Evolutionary conservation across 2,888 invertebrate species (phyloP).

Genomic region (Thera obeliscata): DNA sequence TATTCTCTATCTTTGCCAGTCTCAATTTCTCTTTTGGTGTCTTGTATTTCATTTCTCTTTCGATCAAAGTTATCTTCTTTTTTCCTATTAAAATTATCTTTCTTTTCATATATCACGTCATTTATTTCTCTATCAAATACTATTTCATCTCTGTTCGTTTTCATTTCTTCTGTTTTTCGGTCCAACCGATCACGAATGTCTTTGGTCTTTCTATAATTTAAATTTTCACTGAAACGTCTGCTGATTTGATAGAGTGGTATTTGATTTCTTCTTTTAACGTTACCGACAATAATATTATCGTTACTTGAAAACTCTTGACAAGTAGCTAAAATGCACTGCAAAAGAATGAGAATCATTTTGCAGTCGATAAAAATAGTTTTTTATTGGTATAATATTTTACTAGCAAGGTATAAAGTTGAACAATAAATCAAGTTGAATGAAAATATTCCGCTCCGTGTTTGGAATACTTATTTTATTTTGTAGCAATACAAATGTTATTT

Average conservation of each 20-base stretch:
- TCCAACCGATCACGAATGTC: constrained; percentile 28
- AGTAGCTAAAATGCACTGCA: constrained; percentile 27
- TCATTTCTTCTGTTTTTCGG: constrained; percentile 1
- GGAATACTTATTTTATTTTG: too few relatives aligned
- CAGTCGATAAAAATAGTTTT: neutral
- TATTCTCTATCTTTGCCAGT: neutral
- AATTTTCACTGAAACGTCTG: constrained; percentile 23
- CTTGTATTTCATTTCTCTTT: neutral
- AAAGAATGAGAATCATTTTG: constrained; percentile 26
- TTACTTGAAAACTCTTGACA: constrained; percentile 28
- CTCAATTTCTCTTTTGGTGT: neutral
- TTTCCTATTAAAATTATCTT: neutral
- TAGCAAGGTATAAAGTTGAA: neutral
- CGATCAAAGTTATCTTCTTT: neutral
- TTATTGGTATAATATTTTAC: constrained; percentile 1
- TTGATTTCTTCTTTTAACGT: constrained; percentile 34
- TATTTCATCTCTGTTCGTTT: neutral
- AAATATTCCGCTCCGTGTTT: too few relatives aligned
- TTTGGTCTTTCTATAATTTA: constrained; percentile 40
- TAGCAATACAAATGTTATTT: too few relatives aligned
- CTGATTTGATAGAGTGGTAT: constrained; percentile 32
- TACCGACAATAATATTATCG: constrained; percentile 31
- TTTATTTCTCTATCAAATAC: constrained; percentile 5
- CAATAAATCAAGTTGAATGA: neutral
- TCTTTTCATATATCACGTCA: constrained; percentile 1